Evolutionary conservation across 2,113 vertebrate genomes (phyloP), one percentile per base, ranked within the genome.

Genomic region (Herpailurus yagouaroundi): DNA sequence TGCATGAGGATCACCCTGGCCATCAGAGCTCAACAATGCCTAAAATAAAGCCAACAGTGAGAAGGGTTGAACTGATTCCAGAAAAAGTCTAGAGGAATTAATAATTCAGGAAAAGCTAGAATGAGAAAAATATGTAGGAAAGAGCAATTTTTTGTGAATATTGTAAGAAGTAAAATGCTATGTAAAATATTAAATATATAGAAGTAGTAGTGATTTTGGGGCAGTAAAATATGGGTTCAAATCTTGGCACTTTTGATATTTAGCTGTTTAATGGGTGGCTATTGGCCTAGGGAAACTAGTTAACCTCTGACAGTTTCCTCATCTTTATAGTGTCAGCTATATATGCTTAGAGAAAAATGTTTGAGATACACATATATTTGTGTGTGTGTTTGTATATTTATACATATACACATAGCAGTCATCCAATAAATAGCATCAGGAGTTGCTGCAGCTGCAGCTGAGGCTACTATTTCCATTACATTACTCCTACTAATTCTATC

Each of bases 21-120:
- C 69, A 63, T 60, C 48, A 81, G 38, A 55, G 15, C 33, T 69
- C 85, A 93, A 38, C 14, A 38, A 79, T 64, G 60, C 64, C 57
- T 86, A 50, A 89, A 91, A 91, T 45, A 93, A 91, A 92, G 6
- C n/a, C 16, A 52, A 25, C 45, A 48, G 41, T 45, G 12, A 77
- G 95, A 91, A 81, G 13, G 18, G 6, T 80, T 96, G 92, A 91
- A 88, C 0, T n/a, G 5, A 50, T 55, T 85, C 21, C 77, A 82
- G 71, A 36, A 76, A 90, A 97, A 66, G 52, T 74, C 50, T 45
- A 4, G 38, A 60, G 4, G 25, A 97, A 95, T 95, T 92, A 97
- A 91, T 95, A 96, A 96, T 95, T 96, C 38, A 96, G 50, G 38
- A 94, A 93, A 90, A 55, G 13, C 7, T 86, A 89, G 73, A 89